Base-by-base conservation (phyloP, 1,140 invertebrate genomes). In the Anastrepha ludens region DNA sequence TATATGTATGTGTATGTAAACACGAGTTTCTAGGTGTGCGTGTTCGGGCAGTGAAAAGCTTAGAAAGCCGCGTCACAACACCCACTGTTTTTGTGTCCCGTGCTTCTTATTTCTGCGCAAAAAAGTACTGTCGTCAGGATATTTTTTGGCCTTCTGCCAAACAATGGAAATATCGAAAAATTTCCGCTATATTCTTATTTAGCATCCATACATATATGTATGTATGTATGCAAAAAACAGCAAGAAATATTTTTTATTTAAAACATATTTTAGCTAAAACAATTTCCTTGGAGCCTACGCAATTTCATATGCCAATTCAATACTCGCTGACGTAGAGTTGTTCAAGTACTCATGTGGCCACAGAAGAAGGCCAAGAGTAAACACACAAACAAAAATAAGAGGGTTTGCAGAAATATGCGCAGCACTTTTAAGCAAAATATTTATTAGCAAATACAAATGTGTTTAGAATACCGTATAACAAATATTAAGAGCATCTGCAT, bases 241-340 rank as follows among this genome's bases (percentile, higher is more conserved):
- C 44, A 81, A 17, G 6, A 55, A 55, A 55, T 55, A 55, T 20
- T 7, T 47, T 47, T 78, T 78, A 20, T 55, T 78, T 20, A 17
- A 50, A 78, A 78, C 50, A 55, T 78, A 78, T 78, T 78, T 78
- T 78, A 50, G 39, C 47, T 20, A 50, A 78, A 78, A 50, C 55
- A 9, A 5, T 50, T 15, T 78, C 44, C 13, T 39, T 70, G 13
- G 39, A 47, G 7, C 74, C 74, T 55, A 78, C 74, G 74, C 74
- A 78, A 20, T 50, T 50, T 78, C 44, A 78, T 55, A 2, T 29
- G 47, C 9, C 44, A 20, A 50, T 78, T 78, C 8, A 20, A 78
- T 50, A 78, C 8, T 8, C 44, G 17, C 74, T 78, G 47, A 50
- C 74, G 41, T 3, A 13, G 3, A 29, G 1, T 44, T 70, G 39